Evolutionary conservation across 2,797 vertebrate species (phyloP).

Genomic region (Uromys caudimaculatus): DNA sequence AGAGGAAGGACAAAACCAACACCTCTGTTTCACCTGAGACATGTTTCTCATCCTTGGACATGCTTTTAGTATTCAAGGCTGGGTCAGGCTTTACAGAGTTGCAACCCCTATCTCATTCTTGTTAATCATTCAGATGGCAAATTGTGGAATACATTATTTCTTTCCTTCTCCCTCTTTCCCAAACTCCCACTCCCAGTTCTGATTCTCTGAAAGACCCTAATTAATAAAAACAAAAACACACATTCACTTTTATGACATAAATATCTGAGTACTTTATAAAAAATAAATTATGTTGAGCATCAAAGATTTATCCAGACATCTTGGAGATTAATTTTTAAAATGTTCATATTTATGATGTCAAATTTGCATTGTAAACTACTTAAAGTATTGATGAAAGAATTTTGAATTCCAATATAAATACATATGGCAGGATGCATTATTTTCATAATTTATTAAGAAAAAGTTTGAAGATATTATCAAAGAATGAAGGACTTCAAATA

Average conservation of each 20-base stretch:
- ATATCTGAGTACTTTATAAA: background rate
- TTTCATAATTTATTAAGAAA: constrained; percentile 37
- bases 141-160: background rate
- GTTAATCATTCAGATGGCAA: background rate
- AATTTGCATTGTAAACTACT: background rate
- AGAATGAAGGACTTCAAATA: background rate
- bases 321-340: constrained; percentile 55
- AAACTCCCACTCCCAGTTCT: background rate
- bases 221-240: background rate
- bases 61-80: background rate
- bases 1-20: background rate
- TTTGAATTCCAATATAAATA: constrained; percentile 33
- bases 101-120: background rate
- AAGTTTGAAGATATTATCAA: background rate
- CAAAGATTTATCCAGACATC: background rate
- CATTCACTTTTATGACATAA: background rate
- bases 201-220: background rate
- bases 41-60: background rate
- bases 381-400: constrained; percentile 28
- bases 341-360: constrained; percentile 6
- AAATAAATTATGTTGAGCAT: constrained; percentile 32
- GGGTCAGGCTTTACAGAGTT: background rate
- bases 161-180: background rate
- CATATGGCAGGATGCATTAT: background rate
- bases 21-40: background rate